Base-by-base conservation (phyloP, 2,113 vertebrate species). In the Tauraco erythrolophus region DNA sequence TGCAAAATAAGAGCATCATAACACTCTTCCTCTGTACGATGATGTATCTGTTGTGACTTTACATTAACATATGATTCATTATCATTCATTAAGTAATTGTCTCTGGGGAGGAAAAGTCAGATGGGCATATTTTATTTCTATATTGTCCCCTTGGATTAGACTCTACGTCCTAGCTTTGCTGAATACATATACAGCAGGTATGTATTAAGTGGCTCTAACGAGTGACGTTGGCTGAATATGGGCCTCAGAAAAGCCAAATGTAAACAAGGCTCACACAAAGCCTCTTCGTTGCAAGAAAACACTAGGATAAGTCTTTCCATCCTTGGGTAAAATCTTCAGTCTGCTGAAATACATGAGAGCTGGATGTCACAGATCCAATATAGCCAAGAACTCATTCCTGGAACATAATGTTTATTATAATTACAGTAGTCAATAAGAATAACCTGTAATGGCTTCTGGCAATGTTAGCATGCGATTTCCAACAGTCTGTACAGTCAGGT, bases 391-490 rank as follows among this genome's bases (percentile, higher is more conserved):
- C 51, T 84, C 64, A 64, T 45, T 31, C 15, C 68, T 78, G 35
- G 22, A 96, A 84, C 27, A 71, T 53, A 92, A 72, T 28, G 48
- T 48, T 94, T 92, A 45, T 71, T 91, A 60, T 75, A 89, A 86
- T 92, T 75, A 89, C 43, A 53, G 30, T 25, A 71, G 72, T 84
- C 94, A 94, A 60, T 82, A 95, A 91, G 39, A 81, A 80, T 78
- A n/a, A 46, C 74, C 57, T 87, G 31, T 39, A 39, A 39, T 71
- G 58, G 35, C 70, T 88, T 79, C 82, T 57, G 79, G 31, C 17
- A 79, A 56, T 35, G 53, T 82, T 87, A 79, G 50, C 46, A 71
- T 58, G 60, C 77, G 57, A 69, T 87, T 89, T 77, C 85, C 81
- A 54, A n/a, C 60, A 79, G 75, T 54, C 88, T 88, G 43, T 19